Evolutionary conservation across 64 coral and sea anemone species (phyloP).

Genomic region (Trachythela sp.): DNA sequence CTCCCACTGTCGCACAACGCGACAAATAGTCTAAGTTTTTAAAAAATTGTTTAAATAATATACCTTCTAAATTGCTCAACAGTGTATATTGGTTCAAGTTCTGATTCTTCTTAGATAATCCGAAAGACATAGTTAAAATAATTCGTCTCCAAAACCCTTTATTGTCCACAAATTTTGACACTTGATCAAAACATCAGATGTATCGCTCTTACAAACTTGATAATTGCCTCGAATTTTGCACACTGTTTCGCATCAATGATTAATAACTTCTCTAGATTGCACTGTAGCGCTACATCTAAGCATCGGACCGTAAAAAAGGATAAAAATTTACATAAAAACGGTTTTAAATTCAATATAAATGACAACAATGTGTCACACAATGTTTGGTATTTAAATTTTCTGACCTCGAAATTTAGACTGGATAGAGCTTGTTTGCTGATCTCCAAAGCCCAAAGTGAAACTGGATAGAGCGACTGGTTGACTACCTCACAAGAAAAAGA

Average conservation of each 20-base stretch:
- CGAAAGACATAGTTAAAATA: background rate
- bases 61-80: conserved; percentile 14
- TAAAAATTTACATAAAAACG: background rate
- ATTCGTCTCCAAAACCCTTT: background rate
- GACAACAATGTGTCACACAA: background rate
- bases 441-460: too few species aligned
- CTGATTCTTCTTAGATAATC: conserved; percentile 1
- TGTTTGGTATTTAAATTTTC: background rate
- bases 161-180: background rate
- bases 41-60: background rate
- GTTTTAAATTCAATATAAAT: background rate
- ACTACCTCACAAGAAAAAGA: too few species aligned
- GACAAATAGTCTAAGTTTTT: background rate
- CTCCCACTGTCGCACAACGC: background rate
- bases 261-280: background rate
- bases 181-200: background rate
- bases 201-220: background rate
- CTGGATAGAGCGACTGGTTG: too few species aligned
- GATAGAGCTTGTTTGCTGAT: too few species aligned
- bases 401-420: too few species aligned
- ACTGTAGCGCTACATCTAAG: background rate
- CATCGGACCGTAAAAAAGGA: background rate
- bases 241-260: conserved; percentile 6
- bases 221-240: background rate
- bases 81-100: background rate